Conservation (phyloP, 53 echinoderm and acorn worm species). For the Zoroaster sp. region DNA sequence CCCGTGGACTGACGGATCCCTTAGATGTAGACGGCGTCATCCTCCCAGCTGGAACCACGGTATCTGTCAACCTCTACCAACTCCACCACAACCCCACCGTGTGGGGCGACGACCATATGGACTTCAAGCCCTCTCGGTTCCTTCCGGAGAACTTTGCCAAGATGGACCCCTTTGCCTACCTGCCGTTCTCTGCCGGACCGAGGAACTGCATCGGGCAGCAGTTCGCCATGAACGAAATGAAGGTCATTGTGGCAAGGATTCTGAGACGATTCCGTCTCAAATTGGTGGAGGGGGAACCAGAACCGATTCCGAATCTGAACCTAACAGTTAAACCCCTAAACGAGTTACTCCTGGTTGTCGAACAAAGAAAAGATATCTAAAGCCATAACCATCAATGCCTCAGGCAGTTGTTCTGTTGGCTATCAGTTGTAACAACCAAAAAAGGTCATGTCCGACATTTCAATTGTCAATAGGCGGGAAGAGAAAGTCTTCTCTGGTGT, state of each 20-base stretch:
- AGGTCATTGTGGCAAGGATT: constrained; percentile 39
- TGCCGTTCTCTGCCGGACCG: constrained; percentile 66
- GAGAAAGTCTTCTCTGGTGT: background rate
- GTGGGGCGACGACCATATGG: constrained; percentile 77
- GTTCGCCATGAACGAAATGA: constrained; percentile 48
- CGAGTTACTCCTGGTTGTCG: constrained; percentile 30
- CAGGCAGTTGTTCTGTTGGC: background rate
- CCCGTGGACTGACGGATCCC: constrained; percentile 12
- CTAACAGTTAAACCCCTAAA: constrained; percentile 40
- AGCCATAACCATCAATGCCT: background rate
- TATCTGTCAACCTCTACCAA: constrained; percentile 59
- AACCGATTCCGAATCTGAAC: constrained; percentile 20
- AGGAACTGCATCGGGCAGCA: constrained; percentile 68
- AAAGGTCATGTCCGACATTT: no score
- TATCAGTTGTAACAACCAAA: no score
- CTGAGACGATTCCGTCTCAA: constrained; percentile 37
- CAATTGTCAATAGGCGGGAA: no score
- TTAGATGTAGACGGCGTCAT: constrained; percentile 50
- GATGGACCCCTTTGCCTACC: constrained; percentile 63
- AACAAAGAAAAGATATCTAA: background rate
- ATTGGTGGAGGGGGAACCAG: constrained; percentile 41
- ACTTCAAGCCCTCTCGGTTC: constrained; percentile 66
- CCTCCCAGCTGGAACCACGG: constrained; percentile 27
- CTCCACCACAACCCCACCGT: constrained; percentile 72
- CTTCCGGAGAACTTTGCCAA: constrained; percentile 10